phyloP scores from a whole-genome alignment of 2,113 vertebrate genomes.

The Aphyosemion australe region DNA sequence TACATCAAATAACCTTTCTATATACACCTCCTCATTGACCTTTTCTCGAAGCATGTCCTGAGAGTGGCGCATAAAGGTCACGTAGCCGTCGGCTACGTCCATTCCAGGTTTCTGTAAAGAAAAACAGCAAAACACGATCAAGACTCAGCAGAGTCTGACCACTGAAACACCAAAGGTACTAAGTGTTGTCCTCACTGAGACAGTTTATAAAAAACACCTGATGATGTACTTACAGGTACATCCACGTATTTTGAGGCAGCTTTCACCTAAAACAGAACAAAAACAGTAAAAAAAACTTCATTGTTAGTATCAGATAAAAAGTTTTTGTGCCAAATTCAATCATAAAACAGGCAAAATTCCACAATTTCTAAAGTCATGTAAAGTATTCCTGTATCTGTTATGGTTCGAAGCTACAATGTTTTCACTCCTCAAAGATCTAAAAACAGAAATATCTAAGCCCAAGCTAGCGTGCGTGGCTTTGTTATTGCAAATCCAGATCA shows the following conservation, averaged over 20 bases:
- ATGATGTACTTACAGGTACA: slow-evolving; percentile 93
- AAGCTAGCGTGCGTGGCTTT: too few species aligned
- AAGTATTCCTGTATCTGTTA: neutral
- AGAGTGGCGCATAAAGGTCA: slow-evolving; percentile 99
- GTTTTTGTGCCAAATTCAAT: too few species aligned
- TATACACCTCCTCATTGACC: slow-evolving; percentile 99
- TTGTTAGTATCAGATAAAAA: too few species aligned
- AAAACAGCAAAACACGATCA: slow-evolving; percentile 42
- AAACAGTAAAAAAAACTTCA: slow-evolving; percentile 21
- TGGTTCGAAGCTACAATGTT: neutral
- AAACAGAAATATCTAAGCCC: too few species aligned
- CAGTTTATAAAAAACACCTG: slow-evolving; percentile 20
- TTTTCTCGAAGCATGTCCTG: slow-evolving; percentile 99
- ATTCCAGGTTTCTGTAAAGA: slow-evolving; percentile 94
- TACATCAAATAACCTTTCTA: slow-evolving; percentile 99
- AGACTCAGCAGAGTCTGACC: slow-evolving; percentile 9
- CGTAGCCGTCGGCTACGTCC: slow-evolving; percentile 98
- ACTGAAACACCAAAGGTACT: neutral
- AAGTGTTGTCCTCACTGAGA: neutral
- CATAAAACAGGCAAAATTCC: too few species aligned
- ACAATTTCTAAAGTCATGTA: neutral
- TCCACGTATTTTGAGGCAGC: slow-evolving; percentile 99
- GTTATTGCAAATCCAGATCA: too few species aligned
- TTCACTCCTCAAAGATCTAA: neutral
- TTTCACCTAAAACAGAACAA: slow-evolving; percentile 89